Conservation (phyloP, 2,888 invertebrate genomes). For the Drosophila nr. fundita region DNA sequence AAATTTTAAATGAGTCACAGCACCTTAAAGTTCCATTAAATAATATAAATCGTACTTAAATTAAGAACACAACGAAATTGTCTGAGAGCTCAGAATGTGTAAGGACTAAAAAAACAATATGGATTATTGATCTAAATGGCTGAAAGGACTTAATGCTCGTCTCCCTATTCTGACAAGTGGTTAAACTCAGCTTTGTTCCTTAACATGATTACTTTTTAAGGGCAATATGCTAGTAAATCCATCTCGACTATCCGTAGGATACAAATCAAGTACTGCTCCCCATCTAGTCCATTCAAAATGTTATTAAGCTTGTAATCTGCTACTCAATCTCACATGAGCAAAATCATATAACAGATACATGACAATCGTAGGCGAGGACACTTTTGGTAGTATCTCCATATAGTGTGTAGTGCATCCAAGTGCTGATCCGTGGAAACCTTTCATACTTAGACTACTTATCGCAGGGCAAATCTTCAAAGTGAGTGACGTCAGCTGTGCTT, state of each 20-base stretch:
- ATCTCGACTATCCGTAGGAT: not conserved
- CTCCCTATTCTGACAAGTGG: not conserved
- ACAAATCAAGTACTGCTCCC: not conserved
- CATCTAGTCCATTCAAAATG: not conserved
- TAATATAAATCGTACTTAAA: not conserved
- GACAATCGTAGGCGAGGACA: not conserved
- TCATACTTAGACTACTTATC: constrained; percentile 36
- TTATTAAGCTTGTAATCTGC: not conserved
- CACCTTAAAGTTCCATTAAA: not conserved
- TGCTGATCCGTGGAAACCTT: constrained; percentile 35
- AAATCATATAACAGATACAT: not conserved
- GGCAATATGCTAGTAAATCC: not conserved
- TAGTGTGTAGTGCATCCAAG: constrained; percentile 9
- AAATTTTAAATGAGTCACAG: not conserved
- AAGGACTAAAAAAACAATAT: too few relatives aligned
- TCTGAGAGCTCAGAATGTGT: not conserved
- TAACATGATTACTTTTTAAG: not conserved
- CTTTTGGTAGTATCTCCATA: constrained; percentile 4
- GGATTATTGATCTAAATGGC: not conserved
- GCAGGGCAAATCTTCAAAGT: constrained; percentile 54
- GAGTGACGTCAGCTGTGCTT: constrained; percentile 45
- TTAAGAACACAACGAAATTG: not conserved
- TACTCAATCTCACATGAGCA: not conserved
- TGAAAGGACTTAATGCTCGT: not conserved
- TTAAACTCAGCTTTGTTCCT: not conserved